Conservation (phyloP, 2,797 vertebrate genomes). For the Anabacerthia variegaticeps region DNA sequence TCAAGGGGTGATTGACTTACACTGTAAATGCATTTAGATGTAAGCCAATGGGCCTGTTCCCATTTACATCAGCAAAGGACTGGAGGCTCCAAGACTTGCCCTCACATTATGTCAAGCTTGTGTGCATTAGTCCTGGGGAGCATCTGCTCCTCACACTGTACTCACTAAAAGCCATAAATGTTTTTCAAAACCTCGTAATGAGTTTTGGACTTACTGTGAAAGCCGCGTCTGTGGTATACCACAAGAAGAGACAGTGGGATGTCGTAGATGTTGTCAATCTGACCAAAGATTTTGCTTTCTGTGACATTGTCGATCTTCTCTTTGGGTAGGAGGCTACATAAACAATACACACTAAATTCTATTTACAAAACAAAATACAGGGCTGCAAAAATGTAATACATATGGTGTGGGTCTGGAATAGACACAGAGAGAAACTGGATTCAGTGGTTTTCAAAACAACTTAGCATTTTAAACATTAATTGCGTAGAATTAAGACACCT, state of each 20-base stretch:
- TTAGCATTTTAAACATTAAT: not conserved
- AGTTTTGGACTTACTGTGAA: not conserved
- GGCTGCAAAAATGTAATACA: not conserved
- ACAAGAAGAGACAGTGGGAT: slow-evolving; percentile 53
- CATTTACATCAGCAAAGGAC: slow-evolving; percentile 4
- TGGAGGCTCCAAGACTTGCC: not conserved
- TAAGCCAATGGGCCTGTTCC: not conserved
- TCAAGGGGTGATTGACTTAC: not conserved
- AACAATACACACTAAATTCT: not conserved
- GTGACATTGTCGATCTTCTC: not conserved
- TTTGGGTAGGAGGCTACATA: not conserved
- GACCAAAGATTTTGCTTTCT: slow-evolving; percentile 25
- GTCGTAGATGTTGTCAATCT: slow-evolving; percentile 10
- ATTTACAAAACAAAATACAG: not conserved
- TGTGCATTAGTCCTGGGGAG: not conserved
- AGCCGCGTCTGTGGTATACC: not conserved
- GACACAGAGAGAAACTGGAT: not conserved
- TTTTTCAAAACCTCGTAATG: not conserved
- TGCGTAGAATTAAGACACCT: not conserved
- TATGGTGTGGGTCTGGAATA: not conserved
- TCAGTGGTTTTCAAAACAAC: not conserved
- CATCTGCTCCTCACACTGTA: not conserved
- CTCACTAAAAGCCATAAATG: not conserved
- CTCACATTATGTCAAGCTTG: not conserved
- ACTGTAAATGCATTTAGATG: not conserved